Evolutionary conservation across 2,113 vertebrate species (phyloP).

Genomic region (Ibidorhyncha struthersii): DNA sequence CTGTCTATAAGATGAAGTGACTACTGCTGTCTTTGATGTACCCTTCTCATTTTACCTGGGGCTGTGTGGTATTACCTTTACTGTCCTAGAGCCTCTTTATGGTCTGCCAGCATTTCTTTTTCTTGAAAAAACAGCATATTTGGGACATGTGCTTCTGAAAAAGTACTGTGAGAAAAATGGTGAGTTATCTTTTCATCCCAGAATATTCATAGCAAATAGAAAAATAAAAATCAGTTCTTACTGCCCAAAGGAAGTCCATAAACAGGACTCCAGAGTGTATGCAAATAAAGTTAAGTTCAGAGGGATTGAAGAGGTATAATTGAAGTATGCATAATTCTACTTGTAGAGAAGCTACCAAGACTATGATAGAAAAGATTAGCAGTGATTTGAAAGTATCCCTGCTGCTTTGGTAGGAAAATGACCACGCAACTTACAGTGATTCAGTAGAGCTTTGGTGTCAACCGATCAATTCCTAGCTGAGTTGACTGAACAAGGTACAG

Average conservation of each 20-base stretch:
- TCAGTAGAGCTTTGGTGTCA: neutral
- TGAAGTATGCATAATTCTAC: neutral
- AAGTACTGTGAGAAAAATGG: neutral
- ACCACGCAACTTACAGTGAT: rapidly evolving
- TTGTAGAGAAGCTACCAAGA: neutral
- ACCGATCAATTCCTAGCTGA: neutral
- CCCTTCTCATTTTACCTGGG: neutral
- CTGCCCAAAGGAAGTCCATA: neutral
- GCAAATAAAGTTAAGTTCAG: neutral
- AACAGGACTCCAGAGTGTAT: neutral
- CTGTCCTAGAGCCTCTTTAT: neutral
- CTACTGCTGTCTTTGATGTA: neutral
- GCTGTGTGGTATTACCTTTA: neutral
- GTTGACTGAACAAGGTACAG: neutral
- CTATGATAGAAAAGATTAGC: neutral
- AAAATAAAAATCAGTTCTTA: neutral
- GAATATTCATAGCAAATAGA: neutral
- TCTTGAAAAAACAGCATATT: neutral
- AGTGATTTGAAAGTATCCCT: neutral
- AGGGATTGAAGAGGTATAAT: neutral
- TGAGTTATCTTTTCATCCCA: neutral
- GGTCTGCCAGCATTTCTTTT: neutral
- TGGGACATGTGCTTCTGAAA: neutral
- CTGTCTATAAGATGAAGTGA: neutral
- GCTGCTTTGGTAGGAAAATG: neutral